Evolutionary conservation across 2,888 invertebrate species (phyloP).

Genomic region (Lamproptera curius): DNA sequence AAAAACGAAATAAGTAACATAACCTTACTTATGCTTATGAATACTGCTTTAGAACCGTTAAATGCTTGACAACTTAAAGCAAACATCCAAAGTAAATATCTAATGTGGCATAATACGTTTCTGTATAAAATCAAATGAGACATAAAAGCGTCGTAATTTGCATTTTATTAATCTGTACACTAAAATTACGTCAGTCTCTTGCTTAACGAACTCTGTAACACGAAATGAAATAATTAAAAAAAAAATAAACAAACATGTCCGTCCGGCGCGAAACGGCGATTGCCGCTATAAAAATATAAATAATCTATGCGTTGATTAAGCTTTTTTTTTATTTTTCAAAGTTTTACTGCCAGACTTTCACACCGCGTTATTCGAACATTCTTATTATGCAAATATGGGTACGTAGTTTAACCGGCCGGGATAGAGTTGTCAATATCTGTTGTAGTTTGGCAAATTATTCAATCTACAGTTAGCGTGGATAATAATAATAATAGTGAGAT

Average conservation of each 20-base stretch:
- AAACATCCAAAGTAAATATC: background rate
- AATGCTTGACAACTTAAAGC: no score
- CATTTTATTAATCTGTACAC: conserved; percentile 12
- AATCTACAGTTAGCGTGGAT: no score
- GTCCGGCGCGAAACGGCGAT: conserved; percentile 13
- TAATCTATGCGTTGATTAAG: conserved; percentile 17
- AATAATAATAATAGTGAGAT: no score
- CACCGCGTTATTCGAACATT: conserved; percentile 11
- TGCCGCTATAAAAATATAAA: conserved; percentile 18
- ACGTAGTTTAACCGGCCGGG: no score
- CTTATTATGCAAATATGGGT: conserved; percentile 10
- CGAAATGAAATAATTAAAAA: conserved; percentile 15
- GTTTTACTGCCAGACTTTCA: conserved; percentile 10
- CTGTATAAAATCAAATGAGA: conserved; percentile 5
- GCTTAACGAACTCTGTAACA: conserved; percentile 11
- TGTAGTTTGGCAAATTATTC: no score
- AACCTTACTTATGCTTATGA: no score
- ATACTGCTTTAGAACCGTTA: no score
- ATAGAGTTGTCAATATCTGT: no score
- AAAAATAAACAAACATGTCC: conserved; percentile 15
- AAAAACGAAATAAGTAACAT: no score
- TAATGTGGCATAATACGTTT: background rate
- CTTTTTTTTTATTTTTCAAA: conserved; percentile 5
- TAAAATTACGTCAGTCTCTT: conserved; percentile 10
- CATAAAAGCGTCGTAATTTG: conserved; percentile 10